Evolutionary conservation across 53 echinoderm and acorn worm genomes (phyloP), one percentile per base, ranked within the genome.

Genomic region (Echinometra lucunter): DNA sequence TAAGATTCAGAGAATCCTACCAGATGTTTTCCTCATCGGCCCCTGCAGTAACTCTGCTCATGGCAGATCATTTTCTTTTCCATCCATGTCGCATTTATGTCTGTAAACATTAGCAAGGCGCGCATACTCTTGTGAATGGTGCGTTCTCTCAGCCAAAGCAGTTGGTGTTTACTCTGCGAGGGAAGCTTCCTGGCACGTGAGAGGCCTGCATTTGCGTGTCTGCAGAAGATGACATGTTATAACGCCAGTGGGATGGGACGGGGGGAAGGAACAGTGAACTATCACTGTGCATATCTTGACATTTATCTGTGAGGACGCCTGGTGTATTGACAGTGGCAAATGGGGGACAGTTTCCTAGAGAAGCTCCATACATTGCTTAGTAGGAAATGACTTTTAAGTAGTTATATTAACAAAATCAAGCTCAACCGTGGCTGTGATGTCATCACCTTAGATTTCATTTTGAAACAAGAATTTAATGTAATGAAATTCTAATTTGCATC

Each of bases 251-350:
- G 90, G 90, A 69, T 69, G 66, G 91, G 66, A 91, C 91, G 5
- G 45, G 91, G 91, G 91, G n/a, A 69, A 57, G 78, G 78, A 92
- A 57, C 92, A 75, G 55, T 75, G 75, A 92, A 78, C 75, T 78
- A 80, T 83, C 38, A 15, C 58, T 57, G 44, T 60, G 94, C 94
- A 94, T 94, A 94, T 94, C 32, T 94, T 94, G 94, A 94, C 94
- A 94, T 94, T 94, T 94, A 94, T 94, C 40, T 37, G 94, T 45
- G 66, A 67, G 93, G 89, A 89, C 30, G 89, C 89, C 19, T 89
- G 89, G 89, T 89, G 89, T 60, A 89, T 85, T 85, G 85, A 60
- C 89, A 89, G 57, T 60, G 89, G 58, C 28, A 49, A 58, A 89
- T 58, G 40, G 60, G 89, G 60, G 58, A 89, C 89, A 38, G 89